Conservation (phyloP, 2,888 invertebrate genomes). For the Pachydiplax longipennis region DNA sequence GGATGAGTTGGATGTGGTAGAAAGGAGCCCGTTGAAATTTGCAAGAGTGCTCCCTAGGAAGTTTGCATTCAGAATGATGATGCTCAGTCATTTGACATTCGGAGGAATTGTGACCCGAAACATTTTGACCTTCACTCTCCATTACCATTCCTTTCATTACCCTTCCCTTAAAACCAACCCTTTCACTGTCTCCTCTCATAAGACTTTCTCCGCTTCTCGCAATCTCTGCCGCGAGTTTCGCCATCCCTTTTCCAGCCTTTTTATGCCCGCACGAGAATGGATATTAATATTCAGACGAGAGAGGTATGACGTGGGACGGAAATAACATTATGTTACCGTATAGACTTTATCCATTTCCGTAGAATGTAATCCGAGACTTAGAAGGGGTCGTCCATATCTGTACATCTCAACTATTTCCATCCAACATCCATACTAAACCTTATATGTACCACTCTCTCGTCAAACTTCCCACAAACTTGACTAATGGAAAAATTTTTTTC, state of each 20-base stretch:
- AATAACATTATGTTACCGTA: not conserved
- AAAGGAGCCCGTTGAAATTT: too few species aligned
- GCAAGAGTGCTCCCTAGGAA: too few species aligned
- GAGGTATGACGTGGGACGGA: not conserved
- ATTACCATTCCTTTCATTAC: too few species aligned
- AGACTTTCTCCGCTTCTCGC: not conserved
- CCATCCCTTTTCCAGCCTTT: not conserved
- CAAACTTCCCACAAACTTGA: not conserved
- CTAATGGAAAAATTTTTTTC: not conserved
- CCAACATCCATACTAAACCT: not conserved
- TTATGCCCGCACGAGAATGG: constrained; percentile 3
- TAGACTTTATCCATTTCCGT: not conserved
- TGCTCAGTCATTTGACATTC: too few species aligned
- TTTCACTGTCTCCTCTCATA: too few species aligned
- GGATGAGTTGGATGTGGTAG: too few species aligned
- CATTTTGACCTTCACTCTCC: too few species aligned
- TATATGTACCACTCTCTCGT: not conserved
- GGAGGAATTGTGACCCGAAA: too few species aligned
- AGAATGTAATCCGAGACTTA: not conserved
- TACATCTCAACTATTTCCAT: not conserved
- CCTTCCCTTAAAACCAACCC: too few species aligned
- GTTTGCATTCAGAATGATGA: too few species aligned
- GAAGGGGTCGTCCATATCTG: not conserved
- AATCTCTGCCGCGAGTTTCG: not conserved
- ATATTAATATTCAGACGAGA: constrained; percentile 27